Conservation (phyloP, 2,888 invertebrate species). For the Agriotes lineatus region DNA sequence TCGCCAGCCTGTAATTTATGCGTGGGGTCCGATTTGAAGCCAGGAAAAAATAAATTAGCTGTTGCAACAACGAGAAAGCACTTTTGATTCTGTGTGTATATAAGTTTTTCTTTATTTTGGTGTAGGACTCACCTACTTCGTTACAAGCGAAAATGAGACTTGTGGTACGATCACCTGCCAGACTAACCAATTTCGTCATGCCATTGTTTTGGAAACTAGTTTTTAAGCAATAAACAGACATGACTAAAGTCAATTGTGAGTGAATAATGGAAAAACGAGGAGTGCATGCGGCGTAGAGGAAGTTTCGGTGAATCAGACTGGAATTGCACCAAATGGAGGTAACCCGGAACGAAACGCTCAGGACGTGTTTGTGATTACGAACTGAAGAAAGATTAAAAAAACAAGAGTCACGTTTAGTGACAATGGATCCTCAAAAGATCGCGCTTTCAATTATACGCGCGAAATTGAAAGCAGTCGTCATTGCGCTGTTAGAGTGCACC, state of each 20-base stretch:
- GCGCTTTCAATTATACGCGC: conserved; percentile 20
- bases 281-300: neutral
- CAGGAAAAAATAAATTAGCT: too few species aligned
- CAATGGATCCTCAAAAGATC: conserved; percentile 24
- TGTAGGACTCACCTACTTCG: too few species aligned
- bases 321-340: neutral
- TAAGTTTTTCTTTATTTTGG: too few species aligned
- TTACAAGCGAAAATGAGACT: too few species aligned
- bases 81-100: too few species aligned
- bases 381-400: conserved; percentile 27
- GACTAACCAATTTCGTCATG: too few species aligned
- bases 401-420: conserved; percentile 25
- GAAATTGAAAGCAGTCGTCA: conserved; percentile 28
- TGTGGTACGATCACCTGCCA: too few species aligned
- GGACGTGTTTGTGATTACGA: conserved; percentile 32
- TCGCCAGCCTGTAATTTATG: too few species aligned
- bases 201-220: too few species aligned
- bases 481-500: conserved; percentile 13
- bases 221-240: neutral
- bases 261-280: neutral
- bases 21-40: too few species aligned
- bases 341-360: conserved; percentile 30
- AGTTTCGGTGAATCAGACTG: conserved; percentile 14
- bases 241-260: conserved; percentile 7
- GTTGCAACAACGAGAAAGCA: too few species aligned